Base-by-base conservation (phyloP, 2,888 invertebrate genomes). In the Germaria angustata region DNA sequence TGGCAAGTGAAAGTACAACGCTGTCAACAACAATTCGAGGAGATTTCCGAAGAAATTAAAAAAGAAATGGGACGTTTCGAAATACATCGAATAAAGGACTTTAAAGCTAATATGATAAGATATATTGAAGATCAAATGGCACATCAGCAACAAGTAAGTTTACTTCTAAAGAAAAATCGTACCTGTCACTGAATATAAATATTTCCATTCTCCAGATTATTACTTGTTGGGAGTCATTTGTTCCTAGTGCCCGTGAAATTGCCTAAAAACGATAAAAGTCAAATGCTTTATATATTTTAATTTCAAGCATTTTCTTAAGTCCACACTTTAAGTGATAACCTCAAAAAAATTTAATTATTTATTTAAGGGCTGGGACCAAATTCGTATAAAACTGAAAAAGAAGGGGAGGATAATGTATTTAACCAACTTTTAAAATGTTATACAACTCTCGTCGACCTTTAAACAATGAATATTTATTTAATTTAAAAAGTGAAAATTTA, bases 1-100 rank as follows among this genome's bases (percentile, higher is more conserved):
- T 98, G 98, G 98, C 98, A 98, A 91, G 93, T 96, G 0, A 98
- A 98, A 92, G 98, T 99, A n/a, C 98, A 98, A 88, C 94, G 98
- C 84, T 97, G 98, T 0, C 97, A 99, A 90, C 96, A 97, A 87
- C 98, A 98, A 89, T 99, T 99, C 92, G 97, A 99, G 90, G 95
- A 95, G 88, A 98, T 98, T 89, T 99, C 97, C 1, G 95, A 95
- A 86, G 97, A 96, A 92, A 98, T 99, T 85, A 97, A 98, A 90
- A 96, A 96, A 86, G 99, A 99, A 92, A 93, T 99, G 91, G 97
- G 97, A 86, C 93, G 97, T 68, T 99, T 98, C 92, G 99, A 99
- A 90, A 93, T 95, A 84, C 94, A 95, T 84, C 93, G 98, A 85
- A 95, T 98, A 53, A 93, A 94, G 80, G 99, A 99, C 90, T 97